phyloP scores from a whole-genome alignment of 2,797 vertebrate genomes.

The Pagetopsis macropterus region DNA sequence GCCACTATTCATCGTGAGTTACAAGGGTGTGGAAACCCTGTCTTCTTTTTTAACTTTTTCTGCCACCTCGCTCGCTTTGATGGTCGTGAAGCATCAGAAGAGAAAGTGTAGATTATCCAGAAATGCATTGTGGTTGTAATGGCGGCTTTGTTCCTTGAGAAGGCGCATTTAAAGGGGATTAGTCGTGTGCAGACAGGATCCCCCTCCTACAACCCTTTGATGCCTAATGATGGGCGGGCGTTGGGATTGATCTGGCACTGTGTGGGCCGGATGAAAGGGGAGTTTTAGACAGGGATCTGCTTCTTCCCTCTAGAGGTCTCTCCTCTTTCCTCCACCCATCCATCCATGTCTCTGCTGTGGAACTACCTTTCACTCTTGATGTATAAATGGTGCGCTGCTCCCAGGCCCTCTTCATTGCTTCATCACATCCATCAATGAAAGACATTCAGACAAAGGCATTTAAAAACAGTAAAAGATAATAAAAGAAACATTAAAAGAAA shows the following conservation, averaged over 20 bases:
- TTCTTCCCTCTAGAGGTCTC: slow-evolving; percentile 69
- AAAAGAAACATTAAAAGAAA: too few species aligned
- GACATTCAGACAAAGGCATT: too few species aligned
- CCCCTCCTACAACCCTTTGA: slow-evolving; percentile 75
- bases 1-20: background rate
- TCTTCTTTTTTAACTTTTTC: slow-evolving; percentile 30
- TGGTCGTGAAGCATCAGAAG: slow-evolving; percentile 35
- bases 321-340: slow-evolving; percentile 64
- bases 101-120: slow-evolving; percentile 40
- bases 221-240: slow-evolving; percentile 77
- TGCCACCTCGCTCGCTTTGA: slow-evolving; percentile 46
- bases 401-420: slow-evolving; percentile 6
- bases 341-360: slow-evolving; percentile 53
- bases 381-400: slow-evolving; percentile 43
- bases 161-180: slow-evolving; percentile 74
- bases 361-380: slow-evolving; percentile 62
- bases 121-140: slow-evolving; percentile 67
- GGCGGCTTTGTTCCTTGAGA: slow-evolving; percentile 72
- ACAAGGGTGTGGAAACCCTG: background rate
- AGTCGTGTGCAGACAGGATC: slow-evolving; percentile 69
- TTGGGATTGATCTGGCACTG: slow-evolving; percentile 77
- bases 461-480: too few species aligned
- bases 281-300: slow-evolving; percentile 67
- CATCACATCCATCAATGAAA: slow-evolving; percentile 16
- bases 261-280: slow-evolving; percentile 79